These are phyloP conservation scores for Hozukius guyotensis DNA, from an alignment of 2,797 vertebrate genomes.

Conservation along the genomic window DNA sequence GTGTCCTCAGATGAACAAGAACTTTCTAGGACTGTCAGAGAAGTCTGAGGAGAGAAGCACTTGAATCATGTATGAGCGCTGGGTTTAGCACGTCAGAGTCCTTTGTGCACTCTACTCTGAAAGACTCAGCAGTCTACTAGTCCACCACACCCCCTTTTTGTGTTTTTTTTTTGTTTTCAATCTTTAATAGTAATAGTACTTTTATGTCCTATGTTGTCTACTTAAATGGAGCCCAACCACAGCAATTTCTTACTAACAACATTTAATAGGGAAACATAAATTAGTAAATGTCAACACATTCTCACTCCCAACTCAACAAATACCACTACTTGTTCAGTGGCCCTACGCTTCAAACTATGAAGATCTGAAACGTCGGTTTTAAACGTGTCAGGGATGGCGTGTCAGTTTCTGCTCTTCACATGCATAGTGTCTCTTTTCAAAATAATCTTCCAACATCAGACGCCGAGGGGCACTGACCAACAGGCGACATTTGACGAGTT, in stretches of 20 bases:
- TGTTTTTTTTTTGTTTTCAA: background rate
- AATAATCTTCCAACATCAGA: no score
- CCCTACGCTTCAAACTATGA: no score
- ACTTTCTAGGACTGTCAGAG: conserved; percentile 7
- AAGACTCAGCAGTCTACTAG: background rate
- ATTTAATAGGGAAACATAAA: background rate
- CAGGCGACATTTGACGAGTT: no score
- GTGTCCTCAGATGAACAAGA: conserved; percentile 3
- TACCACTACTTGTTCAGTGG: no score
- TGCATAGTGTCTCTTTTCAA: no score
- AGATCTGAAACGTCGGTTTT: no score
- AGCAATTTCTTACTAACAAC: background rate
- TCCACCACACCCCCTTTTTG: background rate
- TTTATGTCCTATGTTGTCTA: background rate
- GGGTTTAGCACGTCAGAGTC: background rate
- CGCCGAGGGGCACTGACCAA: no score
- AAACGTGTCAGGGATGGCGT: no score
- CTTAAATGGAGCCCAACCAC: background rate
- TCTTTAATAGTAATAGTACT: background rate
- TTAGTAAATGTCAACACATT: no score
- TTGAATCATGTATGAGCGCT: conserved; percentile 31
- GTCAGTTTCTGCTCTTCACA: no score
- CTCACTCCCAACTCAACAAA: no score
- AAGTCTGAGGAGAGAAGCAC: background rate
- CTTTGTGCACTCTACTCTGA: background rate